These are phyloP conservation scores for Colossoma macropomum DNA, from an alignment of 2,113 vertebrate genomes.

Conservation along the genomic window DNA sequence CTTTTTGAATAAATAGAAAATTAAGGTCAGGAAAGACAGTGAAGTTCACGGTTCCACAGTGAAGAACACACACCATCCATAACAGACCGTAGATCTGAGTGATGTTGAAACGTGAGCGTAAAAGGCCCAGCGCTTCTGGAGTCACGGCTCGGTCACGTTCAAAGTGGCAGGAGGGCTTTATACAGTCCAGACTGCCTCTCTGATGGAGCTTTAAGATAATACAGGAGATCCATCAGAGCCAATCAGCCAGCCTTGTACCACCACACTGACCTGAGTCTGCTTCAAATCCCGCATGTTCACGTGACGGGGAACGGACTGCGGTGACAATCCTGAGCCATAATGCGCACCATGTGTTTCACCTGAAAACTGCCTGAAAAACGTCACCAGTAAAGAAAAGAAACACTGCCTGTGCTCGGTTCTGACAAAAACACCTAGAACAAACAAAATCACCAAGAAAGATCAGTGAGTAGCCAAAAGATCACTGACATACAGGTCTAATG, in stretches of 20 bases:
- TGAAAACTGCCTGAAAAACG: constrained; percentile 18
- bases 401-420: neutral
- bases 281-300: constrained; percentile 29
- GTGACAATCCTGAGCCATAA: constrained; percentile 37
- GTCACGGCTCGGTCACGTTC: constrained; percentile 53
- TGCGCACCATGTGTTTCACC: constrained; percentile 44
- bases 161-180: constrained; percentile 41
- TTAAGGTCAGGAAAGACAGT: constrained; percentile 3
- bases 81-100: constrained; percentile 15
- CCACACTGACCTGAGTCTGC: constrained; percentile 26
- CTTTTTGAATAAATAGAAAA: neutral
- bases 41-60: neutral
- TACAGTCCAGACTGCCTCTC: constrained; percentile 29
- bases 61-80: neutral
- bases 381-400: neutral
- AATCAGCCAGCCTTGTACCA: constrained; percentile 23
- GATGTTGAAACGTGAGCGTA: constrained; percentile 19
- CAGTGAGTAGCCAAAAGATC: too few species aligned
- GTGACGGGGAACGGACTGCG: constrained; percentile 14
- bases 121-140: too few species aligned
- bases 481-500: too few species aligned
- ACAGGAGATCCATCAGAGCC: constrained; percentile 45
- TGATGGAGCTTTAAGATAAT: constrained; percentile 53
- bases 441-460: neutral
- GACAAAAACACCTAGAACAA: constrained; percentile 20